Evolutionary conservation across 2,888 invertebrate genomes (phyloP).

Genomic region (Therioaphis trifolii): DNA sequence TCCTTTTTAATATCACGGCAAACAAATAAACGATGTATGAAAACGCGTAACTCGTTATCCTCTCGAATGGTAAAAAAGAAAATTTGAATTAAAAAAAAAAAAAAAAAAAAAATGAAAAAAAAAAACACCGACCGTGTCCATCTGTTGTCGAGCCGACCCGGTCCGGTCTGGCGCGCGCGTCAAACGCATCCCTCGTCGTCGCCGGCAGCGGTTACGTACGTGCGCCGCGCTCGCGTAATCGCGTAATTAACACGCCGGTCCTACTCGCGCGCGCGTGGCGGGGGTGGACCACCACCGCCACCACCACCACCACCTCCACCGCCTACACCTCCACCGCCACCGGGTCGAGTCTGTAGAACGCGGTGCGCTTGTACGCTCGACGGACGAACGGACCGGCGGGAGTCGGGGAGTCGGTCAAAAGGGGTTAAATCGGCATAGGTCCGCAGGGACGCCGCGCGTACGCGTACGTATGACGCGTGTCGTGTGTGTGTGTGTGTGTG

Average conservation of each 20-base stretch:
- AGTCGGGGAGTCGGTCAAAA: neutral
- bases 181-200: conserved; percentile 35
- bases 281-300: no score
- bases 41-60: no score
- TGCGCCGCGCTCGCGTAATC: neutral
- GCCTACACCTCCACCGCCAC: no score
- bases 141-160: conserved; percentile 15
- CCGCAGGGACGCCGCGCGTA: neutral
- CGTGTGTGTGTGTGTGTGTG: no score
- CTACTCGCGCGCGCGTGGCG: neutral
- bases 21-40: no score
- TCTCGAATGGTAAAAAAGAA: no score
- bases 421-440: neutral
- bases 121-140: conserved; percentile 1
- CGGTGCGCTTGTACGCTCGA: neutral
- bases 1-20: no score
- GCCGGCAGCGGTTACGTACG: conserved; percentile 20
- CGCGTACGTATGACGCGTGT: no score
- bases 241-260: conserved; percentile 26
- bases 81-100: no score
- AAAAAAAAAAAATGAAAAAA: no score
- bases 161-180: conserved; percentile 35
- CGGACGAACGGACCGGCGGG: neutral
- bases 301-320: no score
- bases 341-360: conserved; percentile 17